Evolutionary conservation across 2,888 invertebrate genomes (phyloP).

Genomic region (Bembecia ichneumoniformis): DNA sequence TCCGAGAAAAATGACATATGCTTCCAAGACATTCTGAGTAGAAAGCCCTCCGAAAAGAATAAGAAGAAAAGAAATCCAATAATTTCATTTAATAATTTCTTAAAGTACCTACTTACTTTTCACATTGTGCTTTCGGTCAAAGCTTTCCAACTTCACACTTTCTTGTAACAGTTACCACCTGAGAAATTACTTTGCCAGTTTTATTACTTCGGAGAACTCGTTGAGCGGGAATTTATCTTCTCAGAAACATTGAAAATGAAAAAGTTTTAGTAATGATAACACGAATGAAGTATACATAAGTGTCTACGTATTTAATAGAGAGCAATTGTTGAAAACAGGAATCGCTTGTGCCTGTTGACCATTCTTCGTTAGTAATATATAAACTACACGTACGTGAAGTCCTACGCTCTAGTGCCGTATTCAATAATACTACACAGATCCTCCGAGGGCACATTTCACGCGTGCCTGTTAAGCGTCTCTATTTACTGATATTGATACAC

Average conservation of each 20-base stretch:
- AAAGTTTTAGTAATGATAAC: neutral
- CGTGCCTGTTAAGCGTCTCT: constrained; percentile 26
- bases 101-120: constrained; percentile 8
- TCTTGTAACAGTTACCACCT: constrained; percentile 27
- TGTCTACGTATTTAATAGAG: too few species aligned
- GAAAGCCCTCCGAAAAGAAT: too few species aligned
- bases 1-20: too few species aligned
- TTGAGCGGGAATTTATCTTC: constrained; percentile 3
- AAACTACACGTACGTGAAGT: too few species aligned
- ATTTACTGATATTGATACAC: constrained; percentile 54
- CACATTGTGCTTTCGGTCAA: constrained; percentile 14
- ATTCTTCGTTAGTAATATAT: too few species aligned
- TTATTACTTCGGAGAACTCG: constrained; percentile 26
- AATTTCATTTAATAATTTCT: constrained; percentile 25
- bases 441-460: constrained; percentile 22
- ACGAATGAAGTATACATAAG: neutral
- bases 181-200: constrained; percentile 32
- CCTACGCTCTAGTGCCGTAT: neutral
- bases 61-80: constrained; percentile 1
- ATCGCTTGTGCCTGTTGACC: too few species aligned
- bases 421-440: constrained; percentile 2
- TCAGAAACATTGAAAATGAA: neutral
- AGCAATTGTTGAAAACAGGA: too few species aligned
- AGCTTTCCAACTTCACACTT: constrained; percentile 23
- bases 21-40: too few species aligned